phyloP scores from a whole-genome alignment of 2,888 invertebrate genomes.

The Nasonovia ribisnigri region DNA sequence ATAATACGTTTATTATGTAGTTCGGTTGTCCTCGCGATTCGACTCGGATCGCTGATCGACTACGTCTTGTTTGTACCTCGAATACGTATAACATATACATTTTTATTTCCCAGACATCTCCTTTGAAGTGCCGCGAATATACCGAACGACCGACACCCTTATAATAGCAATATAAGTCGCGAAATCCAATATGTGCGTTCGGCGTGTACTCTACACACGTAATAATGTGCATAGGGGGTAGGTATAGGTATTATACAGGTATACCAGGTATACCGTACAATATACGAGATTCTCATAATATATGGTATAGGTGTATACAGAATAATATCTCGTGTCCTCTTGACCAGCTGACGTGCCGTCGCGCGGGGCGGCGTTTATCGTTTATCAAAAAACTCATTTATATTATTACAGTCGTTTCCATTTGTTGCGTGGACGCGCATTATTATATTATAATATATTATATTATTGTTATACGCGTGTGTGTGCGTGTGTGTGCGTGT shows the following conservation, averaged over 20 bases:
- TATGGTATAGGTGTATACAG: neutral
- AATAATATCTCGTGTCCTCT: constrained; percentile 27
- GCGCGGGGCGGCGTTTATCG: constrained; percentile 36
- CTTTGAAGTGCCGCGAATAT: constrained; percentile 23
- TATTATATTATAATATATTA: constrained; percentile 27
- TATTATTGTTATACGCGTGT: neutral
- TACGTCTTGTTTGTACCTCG: neutral
- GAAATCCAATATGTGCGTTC: constrained; percentile 47
- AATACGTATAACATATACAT: neutral
- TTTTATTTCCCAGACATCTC: constrained; percentile 5
- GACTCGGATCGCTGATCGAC: neutral
- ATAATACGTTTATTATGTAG: constrained; percentile 6
- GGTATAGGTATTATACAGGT: neutral
- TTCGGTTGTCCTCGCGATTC: neutral
- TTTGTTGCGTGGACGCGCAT: constrained; percentile 48
- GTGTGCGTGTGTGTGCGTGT: too few relatives aligned
- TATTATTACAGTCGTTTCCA: constrained; percentile 17
- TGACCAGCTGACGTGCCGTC: constrained; percentile 47
- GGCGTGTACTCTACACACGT: neutral
- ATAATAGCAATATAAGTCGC: constrained; percentile 26
- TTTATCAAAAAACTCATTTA: constrained; percentile 55
- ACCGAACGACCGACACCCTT: neutral
- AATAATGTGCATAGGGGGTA: too few relatives aligned
- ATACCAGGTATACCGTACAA: neutral
- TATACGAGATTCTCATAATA: too few relatives aligned